Percentiles rank a stretch among this genome's conserved stretches.
Evolutionary conservation across 2,888 invertebrate species (phyloP).

Genomic region (Onchidella celtica): DNA sequence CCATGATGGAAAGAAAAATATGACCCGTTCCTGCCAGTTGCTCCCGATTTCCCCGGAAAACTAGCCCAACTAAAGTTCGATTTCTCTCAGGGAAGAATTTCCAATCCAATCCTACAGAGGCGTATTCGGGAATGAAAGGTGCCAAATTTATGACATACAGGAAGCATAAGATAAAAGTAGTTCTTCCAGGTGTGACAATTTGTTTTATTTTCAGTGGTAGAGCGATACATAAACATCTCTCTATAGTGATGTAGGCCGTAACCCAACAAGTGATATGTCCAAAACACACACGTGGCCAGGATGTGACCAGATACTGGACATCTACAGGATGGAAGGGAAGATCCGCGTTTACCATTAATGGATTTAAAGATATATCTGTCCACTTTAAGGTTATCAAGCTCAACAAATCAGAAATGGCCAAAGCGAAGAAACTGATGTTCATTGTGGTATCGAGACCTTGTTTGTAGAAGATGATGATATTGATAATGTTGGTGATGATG

Average conservation of each 20-base stretch:
- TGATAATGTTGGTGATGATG: too few relatives aligned
- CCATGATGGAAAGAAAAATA: neutral
- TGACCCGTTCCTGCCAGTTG: neutral
- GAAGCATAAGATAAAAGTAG: neutral
- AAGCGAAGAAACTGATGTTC: too few relatives aligned
- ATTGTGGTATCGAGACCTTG: too few relatives aligned
- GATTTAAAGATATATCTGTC: neutral
- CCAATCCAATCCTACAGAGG: neutral
- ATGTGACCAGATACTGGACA: neutral
- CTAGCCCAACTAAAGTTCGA: neutral
- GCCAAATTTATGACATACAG: neutral
- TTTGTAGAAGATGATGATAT: too few relatives aligned
- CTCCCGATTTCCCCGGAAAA: neutral
- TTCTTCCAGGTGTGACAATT: neutral
- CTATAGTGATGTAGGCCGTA: neutral
- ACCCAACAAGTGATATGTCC: neutral
- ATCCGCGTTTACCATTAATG: neutral
- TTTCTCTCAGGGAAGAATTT: neutral
- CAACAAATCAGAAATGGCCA: too few relatives aligned
- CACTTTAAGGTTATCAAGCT: neutral
- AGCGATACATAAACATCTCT: neutral
- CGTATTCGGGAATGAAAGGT: conserved; percentile 1
- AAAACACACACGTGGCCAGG: conserved; percentile 2
- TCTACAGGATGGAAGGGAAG: neutral
- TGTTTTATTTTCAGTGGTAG: conserved; percentile 7